Base-by-base conservation (phyloP, 1,140 invertebrate species). In the Trichogramma pretiosum region DNA sequence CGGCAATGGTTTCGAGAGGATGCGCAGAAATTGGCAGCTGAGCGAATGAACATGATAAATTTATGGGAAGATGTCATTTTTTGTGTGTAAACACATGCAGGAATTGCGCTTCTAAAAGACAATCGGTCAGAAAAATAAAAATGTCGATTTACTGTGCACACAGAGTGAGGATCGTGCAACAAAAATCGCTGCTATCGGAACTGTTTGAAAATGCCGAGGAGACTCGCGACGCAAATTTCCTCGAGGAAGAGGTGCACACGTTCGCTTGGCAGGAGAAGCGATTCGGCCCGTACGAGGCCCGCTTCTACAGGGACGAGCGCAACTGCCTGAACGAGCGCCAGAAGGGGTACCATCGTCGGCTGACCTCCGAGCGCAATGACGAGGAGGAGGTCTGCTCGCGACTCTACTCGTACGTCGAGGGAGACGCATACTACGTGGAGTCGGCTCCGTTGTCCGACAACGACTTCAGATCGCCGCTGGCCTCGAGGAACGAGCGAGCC, bases 221-320 rank as follows among this genome's bases (percentile, higher is more conserved):
- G 35, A 64, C 59, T 4, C 58, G 58, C 32, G 68, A 72, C 33
- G 39, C 60, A 1, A 70, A 69, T 52, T 70, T 60, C 47, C 48
- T 69, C 9, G 58, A 70, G 26, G 32, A 41, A 9, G 71, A 73
- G 42, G 63, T 68, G 5, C 48, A 51, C 46, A 63, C 51, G 30
- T 67, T 73, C 41, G 37, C 37, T 4, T 73, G 72, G 72, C 71
- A 73, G 40, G 64, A 73, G 36, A 74, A 74, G 48, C 57, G 69
- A 1, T 63, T 74, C 14, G 62, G 70, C 9, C 64, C 61, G 1
- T 56, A 54, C 24, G 70, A 74, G 41, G 45, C 58, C 1, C 62
- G 61, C 35, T 64, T 64, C 28, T 74, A 74, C 26, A 35, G 33
- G 0, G 62, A 72, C 0, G 61, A 64, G 38, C 59, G 56, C 8